A percentile compares a stretch with the other conserved stretches of the same genome.
Evolutionary conservation across 2,888 invertebrate genomes (phyloP).

Genomic region (Drosophila flavopinicola): DNA sequence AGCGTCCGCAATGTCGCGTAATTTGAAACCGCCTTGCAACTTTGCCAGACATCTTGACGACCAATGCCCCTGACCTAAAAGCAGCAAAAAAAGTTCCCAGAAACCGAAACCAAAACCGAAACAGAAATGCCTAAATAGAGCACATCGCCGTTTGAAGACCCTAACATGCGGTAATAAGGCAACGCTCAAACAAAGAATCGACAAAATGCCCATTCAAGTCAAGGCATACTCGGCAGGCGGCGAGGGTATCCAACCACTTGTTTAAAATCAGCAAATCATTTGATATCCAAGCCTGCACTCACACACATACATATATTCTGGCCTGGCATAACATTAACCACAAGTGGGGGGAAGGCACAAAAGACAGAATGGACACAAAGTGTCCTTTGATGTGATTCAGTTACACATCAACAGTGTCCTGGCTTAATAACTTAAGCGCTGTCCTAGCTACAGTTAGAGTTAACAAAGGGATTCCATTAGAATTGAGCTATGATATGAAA

Average conservation of each 20-base stretch:
- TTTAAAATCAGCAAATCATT: slow-evolving; percentile 29
- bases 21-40: slow-evolving; percentile 45
- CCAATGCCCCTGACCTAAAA: slow-evolving; percentile 32
- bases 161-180: neutral
- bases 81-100: slow-evolving; percentile 11
- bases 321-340: slow-evolving; percentile 20
- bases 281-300: slow-evolving; percentile 26
- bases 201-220: neutral
- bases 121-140: neutral
- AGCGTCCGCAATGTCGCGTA: too few relatives aligned
- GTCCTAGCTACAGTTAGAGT: slow-evolving; percentile 51
- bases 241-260: slow-evolving; percentile 34
- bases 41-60: slow-evolving; percentile 63
- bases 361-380: neutral
- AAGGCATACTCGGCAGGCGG: neutral
- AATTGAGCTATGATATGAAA: too few relatives aligned
- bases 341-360: slow-evolving; percentile 8
- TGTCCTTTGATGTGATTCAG: slow-evolving; percentile 19
- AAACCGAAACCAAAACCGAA: slow-evolving; percentile 4
- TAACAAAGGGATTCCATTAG: too few relatives aligned
- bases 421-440: neutral
- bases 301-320: slow-evolving; percentile 2
- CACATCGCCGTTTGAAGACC: slow-evolving; percentile 3
- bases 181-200: neutral
- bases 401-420: slow-evolving; percentile 12